These are phyloP conservation scores for Neomonachus schauinslandi DNA, from an alignment of 2,113 vertebrate species.

Conservation along the genomic window DNA sequence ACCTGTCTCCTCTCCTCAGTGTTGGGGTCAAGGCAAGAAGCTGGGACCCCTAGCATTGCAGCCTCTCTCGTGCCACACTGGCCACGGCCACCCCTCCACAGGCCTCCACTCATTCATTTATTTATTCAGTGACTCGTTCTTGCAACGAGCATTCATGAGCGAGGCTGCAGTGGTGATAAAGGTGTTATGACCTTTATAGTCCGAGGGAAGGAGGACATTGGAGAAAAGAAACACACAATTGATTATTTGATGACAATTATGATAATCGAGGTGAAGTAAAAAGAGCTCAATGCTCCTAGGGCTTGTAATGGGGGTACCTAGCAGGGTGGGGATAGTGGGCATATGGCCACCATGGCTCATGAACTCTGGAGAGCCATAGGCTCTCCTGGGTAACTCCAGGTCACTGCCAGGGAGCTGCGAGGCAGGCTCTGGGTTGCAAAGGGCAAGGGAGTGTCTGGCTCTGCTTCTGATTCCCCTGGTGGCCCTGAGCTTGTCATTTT, in stretches of 20 bases:
- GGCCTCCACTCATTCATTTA: too few relatives aligned
- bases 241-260: neutral
- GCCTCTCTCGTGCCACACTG: neutral
- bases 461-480: neutral
- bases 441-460: neutral
- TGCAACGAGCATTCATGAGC: neutral
- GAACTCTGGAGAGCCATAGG: neutral
- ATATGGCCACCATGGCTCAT: neutral
- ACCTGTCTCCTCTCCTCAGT: neutral
- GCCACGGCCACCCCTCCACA: neutral
- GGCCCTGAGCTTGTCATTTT: neutral
- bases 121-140: neutral
- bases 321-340: neutral
- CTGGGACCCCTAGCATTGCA: neutral
- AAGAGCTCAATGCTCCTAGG: neutral
- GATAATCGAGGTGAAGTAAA: neutral
- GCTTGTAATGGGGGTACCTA: neutral
- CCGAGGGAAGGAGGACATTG: neutral
- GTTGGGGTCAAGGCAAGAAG: neutral
- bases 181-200: neutral
- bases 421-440: neutral
- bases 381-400: neutral
- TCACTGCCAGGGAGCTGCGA: fast-evolving
- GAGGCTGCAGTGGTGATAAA: neutral
- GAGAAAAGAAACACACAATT: neutral